Base-by-base conservation (phyloP, 2,113 vertebrate species). In the Noturus placidus region DNA sequence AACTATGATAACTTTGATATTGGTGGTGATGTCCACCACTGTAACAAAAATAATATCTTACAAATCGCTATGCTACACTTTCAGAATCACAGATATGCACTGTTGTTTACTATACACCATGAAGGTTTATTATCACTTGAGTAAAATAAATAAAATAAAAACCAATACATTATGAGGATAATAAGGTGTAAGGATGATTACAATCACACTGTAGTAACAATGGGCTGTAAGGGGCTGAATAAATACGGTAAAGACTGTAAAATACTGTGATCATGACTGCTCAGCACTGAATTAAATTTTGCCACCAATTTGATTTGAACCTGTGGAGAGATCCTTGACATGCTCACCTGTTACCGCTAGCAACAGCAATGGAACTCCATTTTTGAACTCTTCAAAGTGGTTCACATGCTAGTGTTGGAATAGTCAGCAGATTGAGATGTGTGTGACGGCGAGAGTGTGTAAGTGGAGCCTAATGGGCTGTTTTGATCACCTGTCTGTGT, bases 401-500 rank as follows among this genome's bases (percentile, higher is more conserved):
- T 84, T 89, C 46, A 13, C 86, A 42, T 52, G 52, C 80, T 82
- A 88, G 85, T 85, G 87, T 79, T 50, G 82, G 86, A 42, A 46
- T 57, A 86, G 88, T 91, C 87, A 89, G 85, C 85, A 77, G 74
- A 80, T 63, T 54, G n/a, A 42, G 89, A 90, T 91, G 90, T 93
- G 89, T 92, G 90, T 87, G 90, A 89, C 59, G 96, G 95, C 95
- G 96, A 96, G 96, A 95, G 96, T 94, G 92, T 94, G 90, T 91
- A 92, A 92, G 88, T 88, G 89, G 91, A 86, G 91, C 88, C 88
- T 94, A 93, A 94, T 92, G 88, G 93, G 92, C 80, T 89, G 87
- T 89, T 89, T 95, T 96, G 96, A 97, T 99, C 97, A 98, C 93
- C 88, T 88, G 88, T 88, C 89, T 90, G 86, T 89, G 86, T 89